Conservation (phyloP, 2,888 invertebrate genomes). For the Rhagonycha lutea region DNA sequence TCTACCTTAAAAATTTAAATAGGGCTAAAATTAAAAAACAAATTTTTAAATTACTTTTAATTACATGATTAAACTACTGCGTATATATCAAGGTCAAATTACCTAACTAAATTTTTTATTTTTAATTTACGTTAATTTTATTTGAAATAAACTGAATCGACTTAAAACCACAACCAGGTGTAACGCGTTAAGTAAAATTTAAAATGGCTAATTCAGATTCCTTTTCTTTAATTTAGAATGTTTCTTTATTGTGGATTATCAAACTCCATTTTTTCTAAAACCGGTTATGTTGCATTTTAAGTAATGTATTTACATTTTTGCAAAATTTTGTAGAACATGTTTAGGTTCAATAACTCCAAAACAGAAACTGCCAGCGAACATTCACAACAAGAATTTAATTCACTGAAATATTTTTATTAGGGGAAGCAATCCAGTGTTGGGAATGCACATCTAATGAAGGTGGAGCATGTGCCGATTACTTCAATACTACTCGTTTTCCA, state of each 20-base stretch:
- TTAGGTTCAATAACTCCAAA: background rate
- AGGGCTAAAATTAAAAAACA: background rate
- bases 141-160: background rate
- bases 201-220: background rate
- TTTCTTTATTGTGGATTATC: background rate
- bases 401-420: slow-evolving; percentile 54
- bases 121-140: background rate
- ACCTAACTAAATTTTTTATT: background rate
- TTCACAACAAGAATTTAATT: background rate
- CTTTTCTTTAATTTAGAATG: background rate
- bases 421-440: slow-evolving; percentile 73
- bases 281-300: background rate
- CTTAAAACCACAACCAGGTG: background rate
- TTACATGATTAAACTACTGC: background rate
- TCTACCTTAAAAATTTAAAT: background rate
- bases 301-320: background rate
- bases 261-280: background rate
- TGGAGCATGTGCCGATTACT: slow-evolving; percentile 73
- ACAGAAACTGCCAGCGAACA: background rate
- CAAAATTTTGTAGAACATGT: background rate
- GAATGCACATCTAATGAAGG: slow-evolving; percentile 75
- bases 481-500: slow-evolving; percentile 60
- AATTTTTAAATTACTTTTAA: background rate
- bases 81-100: background rate
- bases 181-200: background rate